phyloP scores from a whole-genome alignment of 2,113 vertebrate genomes.

The Martes martes region DNA sequence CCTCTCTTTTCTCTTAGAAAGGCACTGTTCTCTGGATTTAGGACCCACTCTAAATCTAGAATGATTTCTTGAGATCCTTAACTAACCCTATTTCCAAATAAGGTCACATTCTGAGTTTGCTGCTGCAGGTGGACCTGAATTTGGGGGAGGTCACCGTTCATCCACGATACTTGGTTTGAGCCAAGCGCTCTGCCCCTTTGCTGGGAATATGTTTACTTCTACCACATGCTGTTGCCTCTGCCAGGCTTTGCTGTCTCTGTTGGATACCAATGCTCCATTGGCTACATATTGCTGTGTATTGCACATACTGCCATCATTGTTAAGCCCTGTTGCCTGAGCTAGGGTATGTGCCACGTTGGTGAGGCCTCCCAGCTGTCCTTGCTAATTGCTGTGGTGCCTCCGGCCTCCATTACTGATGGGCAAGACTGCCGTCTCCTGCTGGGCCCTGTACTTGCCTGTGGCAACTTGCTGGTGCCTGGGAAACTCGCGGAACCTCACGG shows the following conservation, averaged over 20 bases:
- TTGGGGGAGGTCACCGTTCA: background rate
- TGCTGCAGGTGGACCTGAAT: background rate
- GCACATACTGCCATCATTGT: too few relatives aligned
- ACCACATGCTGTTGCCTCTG: background rate
- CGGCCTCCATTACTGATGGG: background rate
- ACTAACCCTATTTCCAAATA: background rate
- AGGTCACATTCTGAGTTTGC: background rate
- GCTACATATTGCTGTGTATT: background rate
- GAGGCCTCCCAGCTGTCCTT: background rate
- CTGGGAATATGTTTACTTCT: background rate
- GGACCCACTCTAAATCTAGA: background rate
- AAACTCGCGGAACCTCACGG: background rate
- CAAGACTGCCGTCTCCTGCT: rapidly evolving
- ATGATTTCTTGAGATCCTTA: background rate
- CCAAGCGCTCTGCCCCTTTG: background rate
- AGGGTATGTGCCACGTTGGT: background rate
- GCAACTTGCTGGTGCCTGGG: rapidly evolving
- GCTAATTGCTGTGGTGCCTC: background rate
- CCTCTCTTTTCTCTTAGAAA: background rate
- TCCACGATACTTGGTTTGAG: background rate
- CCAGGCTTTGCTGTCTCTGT: background rate
- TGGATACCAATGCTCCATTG: background rate
- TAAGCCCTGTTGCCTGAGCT: background rate
- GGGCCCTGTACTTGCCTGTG: too few relatives aligned
- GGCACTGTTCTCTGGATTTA: background rate